Conservation (phyloP, 2,797 vertebrate species). For the Halcyon badia region DNA sequence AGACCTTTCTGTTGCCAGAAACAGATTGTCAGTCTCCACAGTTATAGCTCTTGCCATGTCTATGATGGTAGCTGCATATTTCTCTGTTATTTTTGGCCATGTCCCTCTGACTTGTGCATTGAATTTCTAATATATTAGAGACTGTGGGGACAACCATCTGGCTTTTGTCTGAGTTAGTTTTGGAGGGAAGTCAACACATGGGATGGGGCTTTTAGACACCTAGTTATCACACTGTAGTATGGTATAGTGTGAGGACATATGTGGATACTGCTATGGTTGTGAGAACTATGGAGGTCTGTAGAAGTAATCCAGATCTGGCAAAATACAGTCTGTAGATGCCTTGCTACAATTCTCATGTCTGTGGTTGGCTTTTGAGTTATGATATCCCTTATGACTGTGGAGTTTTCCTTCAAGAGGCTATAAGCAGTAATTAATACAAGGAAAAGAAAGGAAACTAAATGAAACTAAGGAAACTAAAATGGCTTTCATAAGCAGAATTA, state of each 20-base stretch:
- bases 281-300: not conserved
- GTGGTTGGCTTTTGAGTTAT: not conserved
- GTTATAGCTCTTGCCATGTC: not conserved
- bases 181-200: not conserved
- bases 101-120: not conserved
- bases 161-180: not conserved
- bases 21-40: fast-evolving
- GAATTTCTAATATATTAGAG: not conserved
- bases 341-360: not conserved
- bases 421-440: not conserved
- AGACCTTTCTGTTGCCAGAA: not conserved
- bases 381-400: not conserved
- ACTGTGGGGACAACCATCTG: not conserved
- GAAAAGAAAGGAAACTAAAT: not conserved
- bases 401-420: not conserved
- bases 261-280: not conserved
- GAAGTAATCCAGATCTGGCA: not conserved
- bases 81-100: not conserved
- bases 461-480: not conserved
- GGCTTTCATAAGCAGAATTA: not conserved
- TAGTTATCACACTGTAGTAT: not conserved
- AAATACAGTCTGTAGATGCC: not conserved
- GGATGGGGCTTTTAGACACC: not conserved
- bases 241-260: not conserved
- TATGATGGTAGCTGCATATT: not conserved